Evolutionary conservation across 1,140 invertebrate species (phyloP).

Genomic region (Adoxophyes honmai): DNA sequence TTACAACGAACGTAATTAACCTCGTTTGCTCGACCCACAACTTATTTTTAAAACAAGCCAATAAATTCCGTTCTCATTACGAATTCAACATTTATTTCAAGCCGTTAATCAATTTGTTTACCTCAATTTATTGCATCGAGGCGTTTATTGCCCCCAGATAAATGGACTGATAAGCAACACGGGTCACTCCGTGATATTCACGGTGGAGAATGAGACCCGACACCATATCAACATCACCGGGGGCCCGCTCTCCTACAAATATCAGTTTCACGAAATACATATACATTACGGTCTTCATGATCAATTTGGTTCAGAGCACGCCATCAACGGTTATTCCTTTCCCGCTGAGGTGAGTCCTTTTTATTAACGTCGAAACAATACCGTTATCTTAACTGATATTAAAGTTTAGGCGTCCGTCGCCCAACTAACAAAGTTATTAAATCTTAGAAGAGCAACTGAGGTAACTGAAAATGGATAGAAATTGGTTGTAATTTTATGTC

Average conservation of each 20-base stretch:
- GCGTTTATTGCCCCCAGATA: slow-evolving; percentile 77
- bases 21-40: not conserved
- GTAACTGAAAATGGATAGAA: no score
- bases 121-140: slow-evolving; percentile 6
- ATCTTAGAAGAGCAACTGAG: no score
- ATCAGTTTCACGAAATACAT: slow-evolving; percentile 94
- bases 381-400: no score
- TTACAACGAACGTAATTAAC: not conserved
- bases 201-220: slow-evolving; percentile 89
- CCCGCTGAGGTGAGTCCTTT: slow-evolving; percentile 90
- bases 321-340: slow-evolving; percentile 93
- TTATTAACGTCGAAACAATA: not conserved
- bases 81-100: slow-evolving; percentile 9
- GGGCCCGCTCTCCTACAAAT: slow-evolving; percentile 96
- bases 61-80: not conserved
- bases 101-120: slow-evolving; percentile 18
- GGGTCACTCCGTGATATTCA: slow-evolving; percentile 95
- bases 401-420: no score
- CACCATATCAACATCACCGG: slow-evolving; percentile 94
- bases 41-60: not conserved
- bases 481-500: no score
- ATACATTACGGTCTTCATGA: slow-evolving; percentile 92
- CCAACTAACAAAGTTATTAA: no score
- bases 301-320: slow-evolving; percentile 93
- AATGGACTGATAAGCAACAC: slow-evolving; percentile 93